phyloP scores from a whole-genome alignment of 2,113 vertebrate species.

The Setophaga coronata region DNA sequence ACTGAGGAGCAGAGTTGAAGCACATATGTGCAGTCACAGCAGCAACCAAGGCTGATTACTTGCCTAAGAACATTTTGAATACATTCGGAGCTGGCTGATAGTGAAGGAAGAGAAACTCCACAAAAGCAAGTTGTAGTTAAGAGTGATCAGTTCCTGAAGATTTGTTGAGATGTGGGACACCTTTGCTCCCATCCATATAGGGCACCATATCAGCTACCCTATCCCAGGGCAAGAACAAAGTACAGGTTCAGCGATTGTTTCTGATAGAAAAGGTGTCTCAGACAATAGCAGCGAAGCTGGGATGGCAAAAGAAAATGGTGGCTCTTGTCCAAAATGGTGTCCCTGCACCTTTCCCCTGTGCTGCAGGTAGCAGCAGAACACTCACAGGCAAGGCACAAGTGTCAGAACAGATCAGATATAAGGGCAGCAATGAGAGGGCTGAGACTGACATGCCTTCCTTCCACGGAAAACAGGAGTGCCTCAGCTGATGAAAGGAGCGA shows the following conservation, averaged over 20 bases:
- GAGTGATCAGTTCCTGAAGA: not conserved
- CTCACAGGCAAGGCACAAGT: not conserved
- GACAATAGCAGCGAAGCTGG: not conserved
- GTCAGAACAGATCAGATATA: not conserved
- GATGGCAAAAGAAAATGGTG: not conserved
- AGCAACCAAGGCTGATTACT: not conserved
- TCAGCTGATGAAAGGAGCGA: not conserved
- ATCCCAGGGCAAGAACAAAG: not conserved
- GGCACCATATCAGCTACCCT: not conserved
- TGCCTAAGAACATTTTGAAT: not conserved
- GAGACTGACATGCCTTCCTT: not conserved
- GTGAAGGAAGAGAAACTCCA: not conserved
- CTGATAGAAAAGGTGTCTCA: not conserved
- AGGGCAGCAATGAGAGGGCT: accelerated
- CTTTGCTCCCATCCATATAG: not conserved
- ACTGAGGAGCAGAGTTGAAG: not conserved
- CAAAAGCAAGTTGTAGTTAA: not conserved
- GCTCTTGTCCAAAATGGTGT: not conserved
- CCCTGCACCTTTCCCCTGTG: not conserved
- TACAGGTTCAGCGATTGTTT: not conserved
- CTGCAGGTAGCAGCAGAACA: not conserved
- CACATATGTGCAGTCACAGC: not conserved
- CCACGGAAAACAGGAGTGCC: accelerated
- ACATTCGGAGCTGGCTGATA: not conserved
- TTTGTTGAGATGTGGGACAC: not conserved